Base-by-base conservation (phyloP, 64 coral and sea anemone genomes). In the Stichodactyla mertensii region DNA sequence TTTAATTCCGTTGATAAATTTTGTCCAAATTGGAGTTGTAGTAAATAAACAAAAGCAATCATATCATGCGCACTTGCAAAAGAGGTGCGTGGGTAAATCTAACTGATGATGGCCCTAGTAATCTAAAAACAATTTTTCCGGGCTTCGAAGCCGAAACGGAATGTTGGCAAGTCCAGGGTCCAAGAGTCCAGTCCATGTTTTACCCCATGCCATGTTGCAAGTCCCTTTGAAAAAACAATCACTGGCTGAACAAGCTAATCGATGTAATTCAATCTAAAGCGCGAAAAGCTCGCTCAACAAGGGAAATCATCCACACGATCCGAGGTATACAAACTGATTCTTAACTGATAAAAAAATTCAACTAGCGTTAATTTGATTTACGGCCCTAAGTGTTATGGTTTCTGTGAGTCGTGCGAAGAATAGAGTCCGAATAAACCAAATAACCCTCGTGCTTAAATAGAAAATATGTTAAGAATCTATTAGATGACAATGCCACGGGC, bases 301-400 rank as follows among this genome's bases (percentile, higher is more conserved):
- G 24, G 1, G 20, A 74, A 22, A 79, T 79, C 77, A 45, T 1
- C 36, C 36, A 45, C 77, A 79, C 4, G 36, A 77, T 7, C 71
- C 13, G 22, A 77, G 31, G 77, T 81, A 81, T 81, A 81, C 52
- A 81, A 36, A 53, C 53, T 81, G 52, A 81, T 81, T 31, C 52
- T 81, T 52, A 18, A 81, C 78, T 81, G 78, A 81, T 81, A 81
- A 80, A 81, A n/a, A 81, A n/a, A 74, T 74, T 31, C 69, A 74
- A 31, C 36, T 74, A 28, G 0, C 10, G 69, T 74, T 74, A 74
- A 74, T 74, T 74, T 27, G 23, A 74, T 74, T 74, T 74, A 58
- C 69, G 23, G 23, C 7, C 12, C 24, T 31, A 8, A 8, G 24
- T 74, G 22, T 31, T 11, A 9, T 26, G 69, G 24, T 69, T 69